Base-by-base conservation (phyloP, 1,140 invertebrate species). In the Aphaenogaster floridana region DNA sequence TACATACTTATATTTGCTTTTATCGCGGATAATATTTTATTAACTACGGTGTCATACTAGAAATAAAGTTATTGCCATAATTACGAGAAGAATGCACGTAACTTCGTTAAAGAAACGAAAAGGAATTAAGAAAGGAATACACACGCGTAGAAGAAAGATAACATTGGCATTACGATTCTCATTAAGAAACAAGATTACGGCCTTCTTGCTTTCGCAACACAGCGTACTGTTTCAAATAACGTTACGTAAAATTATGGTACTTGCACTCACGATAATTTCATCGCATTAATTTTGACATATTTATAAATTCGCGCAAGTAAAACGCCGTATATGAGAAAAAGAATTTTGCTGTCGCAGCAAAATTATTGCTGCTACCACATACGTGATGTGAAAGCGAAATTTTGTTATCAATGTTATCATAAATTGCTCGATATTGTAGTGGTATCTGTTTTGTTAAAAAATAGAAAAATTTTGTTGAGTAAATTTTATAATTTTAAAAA, bases 131-230 rank as follows among this genome's bases (percentile, higher is more conserved):
- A 66, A 3, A 48, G 64, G 4, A 68, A 13, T 48, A 28, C 4
- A 17, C 0, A n/a, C 7, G 15, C 9, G 4, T 6, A 17, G 50
- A 48, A 64, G 42, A 64, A 13, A 79, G 42, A 64, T 64, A 66
- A 78, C 6, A 78, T 63, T 63, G n/a, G 48, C 9, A 9, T 64
- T 50, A 36, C 11, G 45, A 66, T 78, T 63, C 54, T 48, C 57
- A 63, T 78, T 42, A 78, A 17, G 42, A 45, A 63, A 63, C 21
- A 45, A 78, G 28, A 78, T 63, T 78, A 45, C 8, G 21, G 13
- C 39, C 21, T 45, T 28, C 39, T 45, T 34, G 39, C 28, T 48
- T n/a, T 45, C 28, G 28, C 3, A 45, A 64, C 4, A 64, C 4
- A 36, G 6, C 42, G 4, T 45, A 9, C 21, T 45, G 21, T 61